Evolutionary conservation across 2,113 vertebrate genomes (phyloP).

Genomic region (Serinus canaria): DNA sequence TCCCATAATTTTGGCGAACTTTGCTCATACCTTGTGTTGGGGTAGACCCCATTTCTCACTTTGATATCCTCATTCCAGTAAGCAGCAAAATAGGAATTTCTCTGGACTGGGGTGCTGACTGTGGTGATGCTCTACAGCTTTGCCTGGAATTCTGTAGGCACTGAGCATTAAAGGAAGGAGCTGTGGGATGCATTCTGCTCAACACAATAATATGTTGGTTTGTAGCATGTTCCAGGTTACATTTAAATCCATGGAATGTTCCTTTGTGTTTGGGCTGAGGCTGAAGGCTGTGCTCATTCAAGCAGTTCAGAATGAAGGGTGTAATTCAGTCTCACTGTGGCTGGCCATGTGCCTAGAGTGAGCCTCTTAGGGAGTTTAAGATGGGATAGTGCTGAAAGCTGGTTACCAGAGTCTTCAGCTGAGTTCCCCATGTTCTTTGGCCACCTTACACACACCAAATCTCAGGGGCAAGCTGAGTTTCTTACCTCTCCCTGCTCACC

Average conservation of each 20-base stretch:
- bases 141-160: accelerated
- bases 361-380: neutral
- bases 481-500: neutral
- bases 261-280: neutral
- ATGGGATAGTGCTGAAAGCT: neutral
- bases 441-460: neutral
- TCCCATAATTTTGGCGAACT: neutral
- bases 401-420: neutral
- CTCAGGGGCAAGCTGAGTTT: neutral
- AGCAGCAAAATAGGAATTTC: neutral
- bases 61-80: neutral
- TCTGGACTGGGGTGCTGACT: neutral
- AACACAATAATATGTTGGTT: neutral
- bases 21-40: neutral
- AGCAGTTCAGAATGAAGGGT: neutral
- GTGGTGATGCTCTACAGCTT: neutral
- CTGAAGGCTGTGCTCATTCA: neutral
- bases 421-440: neutral
- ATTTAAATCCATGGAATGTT: neutral
- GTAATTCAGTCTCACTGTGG: neutral
- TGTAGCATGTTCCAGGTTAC: neutral
- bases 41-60: neutral
- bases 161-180: neutral
- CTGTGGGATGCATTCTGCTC: neutral
- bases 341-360: neutral